These are phyloP conservation scores for Tautogolabrus adspersus DNA, from an alignment of 2,113 vertebrate genomes.

Conservation along the genomic window DNA sequence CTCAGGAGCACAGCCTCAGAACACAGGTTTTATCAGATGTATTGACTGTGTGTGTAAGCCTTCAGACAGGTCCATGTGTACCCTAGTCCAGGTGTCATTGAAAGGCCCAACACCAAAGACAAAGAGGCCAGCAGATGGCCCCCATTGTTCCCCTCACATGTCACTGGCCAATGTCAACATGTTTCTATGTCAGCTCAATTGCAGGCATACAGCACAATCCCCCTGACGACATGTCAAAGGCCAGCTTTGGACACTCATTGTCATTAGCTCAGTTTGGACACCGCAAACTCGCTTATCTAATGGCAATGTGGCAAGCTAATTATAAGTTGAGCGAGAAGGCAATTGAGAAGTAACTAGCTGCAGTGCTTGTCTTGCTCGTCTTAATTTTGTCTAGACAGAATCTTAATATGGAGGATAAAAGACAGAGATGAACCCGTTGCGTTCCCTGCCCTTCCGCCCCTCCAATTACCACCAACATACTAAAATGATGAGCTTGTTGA, in stretches of 20 bases:
- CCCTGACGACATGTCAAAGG: slow-evolving; percentile 63
- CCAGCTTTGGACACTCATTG: slow-evolving; percentile 58
- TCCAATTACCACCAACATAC: slow-evolving; percentile 39
- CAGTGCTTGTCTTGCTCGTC: slow-evolving; percentile 45
- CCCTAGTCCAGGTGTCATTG: slow-evolving; percentile 65
- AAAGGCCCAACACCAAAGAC: slow-evolving; percentile 64
- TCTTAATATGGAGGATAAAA: slow-evolving; percentile 67
- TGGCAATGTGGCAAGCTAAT: slow-evolving; percentile 66
- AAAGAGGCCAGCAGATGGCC: slow-evolving; percentile 76
- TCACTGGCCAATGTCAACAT: slow-evolving; percentile 71
- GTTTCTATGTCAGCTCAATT: slow-evolving; percentile 78
- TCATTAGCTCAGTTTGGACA: slow-evolving; percentile 51
- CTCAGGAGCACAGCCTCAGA: slow-evolving; percentile 4
- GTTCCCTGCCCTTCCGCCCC: slow-evolving; percentile 37
- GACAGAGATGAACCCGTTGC: slow-evolving; percentile 36
- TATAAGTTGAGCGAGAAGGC: slow-evolving; percentile 58
- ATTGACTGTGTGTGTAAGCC: slow-evolving; percentile 57
- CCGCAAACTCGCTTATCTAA: slow-evolving; percentile 71
- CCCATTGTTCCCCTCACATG: slow-evolving; percentile 69
- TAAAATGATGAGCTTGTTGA: slow-evolving; percentile 50
- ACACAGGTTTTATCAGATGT: slow-evolving; percentile 39
- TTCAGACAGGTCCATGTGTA: slow-evolving; percentile 61
- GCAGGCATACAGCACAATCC: slow-evolving; percentile 41
- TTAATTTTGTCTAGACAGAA: slow-evolving; percentile 66
- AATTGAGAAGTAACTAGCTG: slow-evolving; percentile 36